A percentile compares a stretch with the other conserved stretches of the same genome.
These are phyloP conservation scores for Montipora cactus DNA, from an alignment of 64 coral and sea anemone genomes.

Conservation along the genomic window DNA sequence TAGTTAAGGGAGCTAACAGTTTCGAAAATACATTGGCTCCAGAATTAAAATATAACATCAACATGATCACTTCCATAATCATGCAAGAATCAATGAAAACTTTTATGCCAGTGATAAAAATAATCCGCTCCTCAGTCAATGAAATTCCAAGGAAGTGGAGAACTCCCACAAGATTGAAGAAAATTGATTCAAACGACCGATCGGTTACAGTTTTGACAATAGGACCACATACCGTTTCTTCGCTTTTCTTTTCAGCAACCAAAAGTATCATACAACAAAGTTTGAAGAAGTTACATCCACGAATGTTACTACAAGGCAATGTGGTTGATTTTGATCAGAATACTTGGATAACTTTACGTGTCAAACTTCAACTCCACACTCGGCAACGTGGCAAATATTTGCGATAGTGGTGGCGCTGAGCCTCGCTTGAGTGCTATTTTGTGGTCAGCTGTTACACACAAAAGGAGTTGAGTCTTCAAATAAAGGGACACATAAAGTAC, in stretches of 20 bases:
- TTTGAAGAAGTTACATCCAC: background rate
- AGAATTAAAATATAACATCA: too few species aligned
- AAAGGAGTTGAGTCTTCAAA: background rate
- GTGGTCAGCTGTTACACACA: constrained; percentile 2
- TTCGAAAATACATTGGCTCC: too few species aligned
- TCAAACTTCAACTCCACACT: constrained; percentile 5
- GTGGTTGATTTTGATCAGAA: background rate
- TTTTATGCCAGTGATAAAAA: background rate
- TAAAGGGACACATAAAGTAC: background rate
- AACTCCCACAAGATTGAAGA: background rate
- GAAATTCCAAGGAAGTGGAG: background rate
- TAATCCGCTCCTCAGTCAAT: background rate
- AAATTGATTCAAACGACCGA: background rate
- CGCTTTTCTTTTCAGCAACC: background rate
- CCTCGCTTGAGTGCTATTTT: background rate
- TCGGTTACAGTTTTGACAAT: background rate
- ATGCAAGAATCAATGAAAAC: background rate
- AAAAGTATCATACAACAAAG: constrained; percentile 8
- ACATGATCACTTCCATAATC: background rate
- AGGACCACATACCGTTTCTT: constrained; percentile 10
- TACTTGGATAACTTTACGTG: constrained; percentile 29
- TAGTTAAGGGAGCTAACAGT: too few species aligned
- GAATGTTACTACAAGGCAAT: background rate
- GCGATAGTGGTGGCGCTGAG: background rate
- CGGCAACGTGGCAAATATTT: constrained; percentile 57